phyloP scores from a whole-genome alignment of 2,888 invertebrate species.

The Abscondita cerata region DNA sequence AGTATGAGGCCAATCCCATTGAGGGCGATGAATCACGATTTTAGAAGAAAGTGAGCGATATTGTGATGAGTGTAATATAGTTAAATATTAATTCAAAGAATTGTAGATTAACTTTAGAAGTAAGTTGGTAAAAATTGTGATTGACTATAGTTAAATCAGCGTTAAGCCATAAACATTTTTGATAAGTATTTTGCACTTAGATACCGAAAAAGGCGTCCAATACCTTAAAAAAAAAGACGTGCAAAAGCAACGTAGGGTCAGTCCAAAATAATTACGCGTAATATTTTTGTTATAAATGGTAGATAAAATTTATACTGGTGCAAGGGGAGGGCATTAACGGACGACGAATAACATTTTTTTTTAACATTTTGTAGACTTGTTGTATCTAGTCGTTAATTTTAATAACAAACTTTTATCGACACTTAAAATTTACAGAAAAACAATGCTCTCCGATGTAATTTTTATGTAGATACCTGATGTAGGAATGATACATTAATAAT shows the following conservation, averaged over 20 bases:
- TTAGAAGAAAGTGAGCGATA: constrained; percentile 25
- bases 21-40: constrained; percentile 42
- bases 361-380: constrained; percentile 24
- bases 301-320: constrained; percentile 20
- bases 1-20: constrained; percentile 55
- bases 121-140: constrained; percentile 30
- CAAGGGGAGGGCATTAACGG: constrained; percentile 27
- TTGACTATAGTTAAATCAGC: constrained; percentile 27
- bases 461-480: constrained; percentile 13
- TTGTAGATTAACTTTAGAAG: constrained; percentile 23
- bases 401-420: constrained; percentile 24
- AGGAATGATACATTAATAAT: constrained; percentile 2
- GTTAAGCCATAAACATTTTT: constrained; percentile 19
- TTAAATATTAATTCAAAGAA: constrained; percentile 25
- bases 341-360: constrained; percentile 1
- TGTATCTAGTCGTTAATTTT: constrained; percentile 32
- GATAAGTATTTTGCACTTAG: constrained; percentile 32
- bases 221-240: constrained; percentile 13
- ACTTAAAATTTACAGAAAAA: constrained; percentile 1
- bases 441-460: constrained; percentile 26
- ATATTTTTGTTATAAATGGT: constrained; percentile 17
- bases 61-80: constrained; percentile 29
- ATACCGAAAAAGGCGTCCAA: constrained; percentile 16
- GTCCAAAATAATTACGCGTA: constrained; percentile 19
- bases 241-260: constrained; percentile 2